Evolutionary conservation across 2,888 invertebrate species (phyloP).

Genomic region (Mamestra brassicae): DNA sequence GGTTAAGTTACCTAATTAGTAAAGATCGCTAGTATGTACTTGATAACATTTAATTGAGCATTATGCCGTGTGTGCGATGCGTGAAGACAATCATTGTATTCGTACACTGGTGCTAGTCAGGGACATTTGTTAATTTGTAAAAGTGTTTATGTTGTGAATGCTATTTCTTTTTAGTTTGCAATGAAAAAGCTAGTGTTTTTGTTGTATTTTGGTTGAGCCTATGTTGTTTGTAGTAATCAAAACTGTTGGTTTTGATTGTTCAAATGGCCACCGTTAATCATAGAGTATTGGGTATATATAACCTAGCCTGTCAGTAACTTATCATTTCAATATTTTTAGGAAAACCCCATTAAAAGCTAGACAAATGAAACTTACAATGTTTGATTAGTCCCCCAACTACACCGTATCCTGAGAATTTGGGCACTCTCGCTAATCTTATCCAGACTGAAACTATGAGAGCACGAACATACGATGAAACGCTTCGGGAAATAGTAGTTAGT

Average conservation of each 20-base stretch:
- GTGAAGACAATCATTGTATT: constrained; percentile 55
- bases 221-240: background rate
- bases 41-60: constrained; percentile 57
- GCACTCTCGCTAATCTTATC: too few relatives aligned
- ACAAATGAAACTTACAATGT: too few relatives aligned
- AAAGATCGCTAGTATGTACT: constrained; percentile 54
- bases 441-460: too few relatives aligned
- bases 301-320: background rate
- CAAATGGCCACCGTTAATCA: background rate
- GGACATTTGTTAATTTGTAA: constrained; percentile 40
- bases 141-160: constrained; percentile 32
- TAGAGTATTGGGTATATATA: too few relatives aligned
- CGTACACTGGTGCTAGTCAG: constrained; percentile 27
- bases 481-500: too few relatives aligned
- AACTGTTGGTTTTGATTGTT: background rate
- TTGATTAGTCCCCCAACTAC: too few relatives aligned
- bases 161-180: constrained; percentile 26
- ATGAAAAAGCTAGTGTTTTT: background rate
- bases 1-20: constrained; percentile 60
- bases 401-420: too few relatives aligned
- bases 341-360: too few relatives aligned
- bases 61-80: constrained; percentile 58
- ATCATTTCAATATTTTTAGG: background rate
- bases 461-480: too few relatives aligned
- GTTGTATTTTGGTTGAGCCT: background rate